Base-by-base conservation (phyloP, 2,797 vertebrate genomes). In the Cyclura pinguis region DNA sequence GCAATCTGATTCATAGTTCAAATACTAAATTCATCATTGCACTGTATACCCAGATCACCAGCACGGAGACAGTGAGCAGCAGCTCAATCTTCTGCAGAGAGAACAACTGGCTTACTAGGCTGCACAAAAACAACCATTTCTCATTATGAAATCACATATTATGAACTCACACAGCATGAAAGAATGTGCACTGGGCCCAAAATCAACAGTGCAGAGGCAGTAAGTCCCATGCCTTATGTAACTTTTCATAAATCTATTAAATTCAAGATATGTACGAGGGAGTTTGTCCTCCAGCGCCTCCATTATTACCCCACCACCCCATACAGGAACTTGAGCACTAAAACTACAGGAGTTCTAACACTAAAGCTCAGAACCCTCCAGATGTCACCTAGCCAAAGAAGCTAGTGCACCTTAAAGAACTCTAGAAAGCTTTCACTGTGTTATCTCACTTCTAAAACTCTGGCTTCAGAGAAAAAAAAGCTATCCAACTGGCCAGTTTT, bases 1-100 rank as follows among this genome's bases (percentile, higher is more conserved):
- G 64, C 38, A 90, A 87, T 64, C 42, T 4, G 38, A 78, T 67
- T 87, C n/a, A 38, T 90, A 52, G 69, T 83, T 76, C n/a, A 89
- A 88, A 74, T n/a, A 55, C 35, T 73, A 73, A 35, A 38, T 6
- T 29, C 82, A 42, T 67, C 77, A 29, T 81, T 52, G 35, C 29
- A 32, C 27, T 52, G 2, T 35, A 47, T 7, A 9, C 52, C 55
- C 89, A 73, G 77, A n/a, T 59, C 18, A 35, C 29, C 50, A 69
- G 35, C 24, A n/a, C 0, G 18, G 29, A 76, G 50, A 59, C 52
- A 73, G 2, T 24, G 32, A 47, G 57, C 27, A 55, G 35, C 62
- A 47, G 2, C 42, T 4, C 42, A 47, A 47, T 47, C 42, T 47
- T 47, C 42, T 47, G 42, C 42, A 62, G 74, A 62, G 50, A 81